Percentiles rank a stretch among this genome's conserved stretches.
Evolutionary conservation across 2,888 invertebrate species (phyloP).

Genomic region (Tuberolachnus salignus): DNA sequence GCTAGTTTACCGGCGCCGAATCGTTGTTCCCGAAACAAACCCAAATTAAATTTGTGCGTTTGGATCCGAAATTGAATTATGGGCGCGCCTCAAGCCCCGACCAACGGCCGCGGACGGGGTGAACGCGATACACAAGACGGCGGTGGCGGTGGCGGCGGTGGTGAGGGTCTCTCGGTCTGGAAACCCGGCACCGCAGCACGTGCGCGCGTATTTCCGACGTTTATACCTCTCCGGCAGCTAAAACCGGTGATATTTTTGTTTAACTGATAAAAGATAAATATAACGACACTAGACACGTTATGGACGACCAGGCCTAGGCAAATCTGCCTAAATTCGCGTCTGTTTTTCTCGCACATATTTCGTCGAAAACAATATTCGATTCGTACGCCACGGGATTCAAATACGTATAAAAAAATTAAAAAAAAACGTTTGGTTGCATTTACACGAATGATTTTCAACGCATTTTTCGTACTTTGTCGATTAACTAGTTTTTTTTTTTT

Average conservation of each 20-base stretch:
- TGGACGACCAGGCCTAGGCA: too few species aligned
- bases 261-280: conserved; percentile 43
- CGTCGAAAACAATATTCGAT: too few species aligned
- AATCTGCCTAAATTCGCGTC: too few species aligned
- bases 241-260: conserved; percentile 26
- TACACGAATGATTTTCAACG: too few species aligned
- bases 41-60: conserved; percentile 52
- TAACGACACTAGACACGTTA: too few species aligned
- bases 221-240: conserved; percentile 1
- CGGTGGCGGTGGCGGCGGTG: too few species aligned
- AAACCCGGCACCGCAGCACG: conserved; percentile 23
- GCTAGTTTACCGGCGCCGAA: conserved; percentile 45
- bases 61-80: conserved; percentile 49
- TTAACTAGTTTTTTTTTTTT: too few species aligned
- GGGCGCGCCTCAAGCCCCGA: conserved; percentile 19
- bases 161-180: not conserved
- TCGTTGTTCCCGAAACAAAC: conserved; percentile 33
- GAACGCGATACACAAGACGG: not conserved
- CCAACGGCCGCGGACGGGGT: not conserved
- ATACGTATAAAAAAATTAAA: too few species aligned
- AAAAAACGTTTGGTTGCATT: too few species aligned
- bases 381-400: too few species aligned
- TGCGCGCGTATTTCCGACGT: conserved; percentile 14
- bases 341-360: too few species aligned
- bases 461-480: too few species aligned